Evolutionary conservation across 2,113 vertebrate species (phyloP).

Genomic region (human): DNA sequence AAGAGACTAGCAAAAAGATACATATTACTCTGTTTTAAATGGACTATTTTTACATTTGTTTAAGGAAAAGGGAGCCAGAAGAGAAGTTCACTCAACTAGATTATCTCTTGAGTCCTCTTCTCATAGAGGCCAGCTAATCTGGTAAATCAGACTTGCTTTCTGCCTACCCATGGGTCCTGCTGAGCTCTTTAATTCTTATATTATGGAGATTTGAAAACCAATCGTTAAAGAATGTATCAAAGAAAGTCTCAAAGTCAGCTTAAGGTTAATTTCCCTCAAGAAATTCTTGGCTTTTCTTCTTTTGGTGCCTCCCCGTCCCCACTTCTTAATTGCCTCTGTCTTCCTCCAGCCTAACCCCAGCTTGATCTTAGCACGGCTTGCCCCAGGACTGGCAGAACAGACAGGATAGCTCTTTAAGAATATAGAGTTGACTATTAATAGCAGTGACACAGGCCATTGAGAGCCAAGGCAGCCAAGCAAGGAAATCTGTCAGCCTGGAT

Average conservation of each 20-base stretch:
- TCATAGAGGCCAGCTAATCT: neutral
- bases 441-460: conserved; percentile 47
- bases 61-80: conserved; percentile 21
- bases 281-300: conserved; percentile 50
- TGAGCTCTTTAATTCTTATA: conserved; percentile 36
- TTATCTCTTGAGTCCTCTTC: neutral
- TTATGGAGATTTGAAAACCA: conserved; percentile 34
- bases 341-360: conserved; percentile 49
- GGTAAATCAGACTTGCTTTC: neutral
- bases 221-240: conserved; percentile 37
- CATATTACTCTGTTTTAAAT: conserved; percentile 21
- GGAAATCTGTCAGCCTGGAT: conserved; percentile 68
- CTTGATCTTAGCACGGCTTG: conserved; percentile 52
- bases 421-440: conserved; percentile 72
- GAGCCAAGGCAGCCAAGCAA: conserved; percentile 66
- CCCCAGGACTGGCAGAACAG: neutral
- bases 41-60: conserved; percentile 43
- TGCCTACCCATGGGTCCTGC: neutral
- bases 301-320: conserved; percentile 7
- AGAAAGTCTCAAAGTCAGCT: conserved; percentile 44
- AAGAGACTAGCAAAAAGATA: conserved; percentile 38
- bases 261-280: conserved; percentile 40
- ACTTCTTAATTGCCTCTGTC: conserved; percentile 48
- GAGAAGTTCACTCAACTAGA: neutral
- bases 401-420: conserved; percentile 73